Base-by-base conservation (phyloP, 2,113 vertebrate genomes). In the Hirundichthys speculiger region DNA sequence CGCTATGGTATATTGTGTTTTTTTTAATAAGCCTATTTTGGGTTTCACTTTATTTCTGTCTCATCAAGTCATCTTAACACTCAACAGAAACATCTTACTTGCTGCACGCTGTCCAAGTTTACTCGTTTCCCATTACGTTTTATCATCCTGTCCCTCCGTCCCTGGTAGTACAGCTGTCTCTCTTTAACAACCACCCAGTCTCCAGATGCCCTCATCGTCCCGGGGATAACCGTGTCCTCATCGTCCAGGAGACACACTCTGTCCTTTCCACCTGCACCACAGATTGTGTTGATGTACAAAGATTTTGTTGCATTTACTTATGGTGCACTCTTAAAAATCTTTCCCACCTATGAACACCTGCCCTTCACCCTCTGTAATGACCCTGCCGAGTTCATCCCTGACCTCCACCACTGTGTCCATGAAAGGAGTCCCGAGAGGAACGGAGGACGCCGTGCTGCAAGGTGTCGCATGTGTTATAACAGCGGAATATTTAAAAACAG, bases 101-200 rank as follows among this genome's bases (percentile, higher is more conserved):
- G 94, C 74, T 96, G 96, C 60, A 99, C 41, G 40, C 83, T 76
- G 66, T 96, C 94, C 67, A 89, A 75, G 83, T 94, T 95, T 22
- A 99, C 89, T 22, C 92, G 90, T 63, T 98, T 96, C 15, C 97
- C 93, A 0, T 98, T 93, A 3, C 96, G 95, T 87, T 99, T 99
- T 43, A 99, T 91, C 63, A 95, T 93, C 50, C 92, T 91, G 87
- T 99, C 98, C 73, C 92, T 95, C 3, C 98, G 91, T 39, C 98
- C 97, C 78, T 95, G 61, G 89, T 94, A 98, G 87, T 91, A 92
- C 27, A 98, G 80, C 34, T 94, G 57, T 0, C 65, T 50, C 5
- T 90, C 80, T 66, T 60, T 82, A 48, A 98, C 75, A 30, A 64
- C 90, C 56, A 94, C 98, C 89, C 95, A 94, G 86, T 99, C 98